A percentile compares a stretch with the other conserved stretches of the same genome.
Conservation (phyloP, 1,140 invertebrate genomes). For the Ridgeia piscesae region DNA sequence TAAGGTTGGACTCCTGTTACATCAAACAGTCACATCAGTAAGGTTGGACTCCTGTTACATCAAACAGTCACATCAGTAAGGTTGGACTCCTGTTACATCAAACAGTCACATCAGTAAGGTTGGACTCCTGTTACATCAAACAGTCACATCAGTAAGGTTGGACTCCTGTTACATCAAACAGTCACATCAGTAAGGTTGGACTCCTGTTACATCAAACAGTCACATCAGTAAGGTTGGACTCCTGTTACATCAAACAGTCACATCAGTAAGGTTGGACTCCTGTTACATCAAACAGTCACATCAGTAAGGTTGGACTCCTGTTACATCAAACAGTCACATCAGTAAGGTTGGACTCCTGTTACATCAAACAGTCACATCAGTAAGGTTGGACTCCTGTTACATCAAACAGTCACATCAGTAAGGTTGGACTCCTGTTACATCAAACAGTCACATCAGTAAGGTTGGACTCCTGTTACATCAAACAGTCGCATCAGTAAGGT, state of each 20-base stretch:
- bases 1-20: constrained; percentile 79
- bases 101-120: constrained; percentile 57
- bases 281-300: constrained; percentile 52
- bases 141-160: constrained; percentile 62
- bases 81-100: constrained; percentile 75
- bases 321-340: constrained; percentile 35
- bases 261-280: constrained; percentile 77
- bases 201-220: constrained; percentile 65
- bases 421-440: constrained; percentile 76
- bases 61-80: background rate
- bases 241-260: constrained; percentile 59
- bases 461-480: constrained; percentile 75
- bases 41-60: constrained; percentile 76
- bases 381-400: constrained; percentile 79
- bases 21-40: background rate
- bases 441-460: background rate
- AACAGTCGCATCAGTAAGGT: constrained; percentile 56
- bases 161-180: constrained; percentile 68
- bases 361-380: constrained; percentile 30
- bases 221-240: constrained; percentile 73
- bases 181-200: constrained; percentile 66
- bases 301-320: constrained; percentile 81
- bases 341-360: constrained; percentile 82
- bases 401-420: background rate
- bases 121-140: constrained; percentile 71